Evolutionary conservation across 2,113 vertebrate species (phyloP).

Genomic region (Cettia cetti): DNA sequence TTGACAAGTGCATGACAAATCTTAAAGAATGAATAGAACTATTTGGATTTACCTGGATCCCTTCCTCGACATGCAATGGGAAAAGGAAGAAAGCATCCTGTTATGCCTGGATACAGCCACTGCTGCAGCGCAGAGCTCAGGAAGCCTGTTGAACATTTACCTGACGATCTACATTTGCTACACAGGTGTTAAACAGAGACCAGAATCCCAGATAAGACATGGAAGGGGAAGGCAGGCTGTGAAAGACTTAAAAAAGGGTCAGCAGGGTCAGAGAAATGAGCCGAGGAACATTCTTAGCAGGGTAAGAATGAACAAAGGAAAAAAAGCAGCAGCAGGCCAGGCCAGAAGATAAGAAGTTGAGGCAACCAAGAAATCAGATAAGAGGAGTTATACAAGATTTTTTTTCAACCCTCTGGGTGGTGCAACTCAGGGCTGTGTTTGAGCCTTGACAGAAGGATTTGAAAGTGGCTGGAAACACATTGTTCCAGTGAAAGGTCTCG

Average conservation of each 20-base stretch:
- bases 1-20: not conserved
- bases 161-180: not conserved
- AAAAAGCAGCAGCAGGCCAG: not conserved
- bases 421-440: not conserved
- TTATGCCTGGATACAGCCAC: not conserved
- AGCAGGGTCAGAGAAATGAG: constrained; percentile 27
- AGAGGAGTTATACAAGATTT: not conserved
- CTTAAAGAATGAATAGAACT: not conserved
- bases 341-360: constrained; percentile 34
- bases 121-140: not conserved
- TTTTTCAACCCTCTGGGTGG: constrained; percentile 33
- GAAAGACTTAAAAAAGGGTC: constrained; percentile 13
- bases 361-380: constrained; percentile 17
- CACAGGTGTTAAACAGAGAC: not conserved
- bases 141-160: not conserved
- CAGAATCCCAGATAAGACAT: not conserved
- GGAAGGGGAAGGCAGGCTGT: not conserved
- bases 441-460: not conserved
- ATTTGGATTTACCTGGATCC: not conserved
- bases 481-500: not conserved
- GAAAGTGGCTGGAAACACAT: not conserved
- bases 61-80: not conserved
- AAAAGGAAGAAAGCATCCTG: not conserved
- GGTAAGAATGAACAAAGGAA: not conserved
- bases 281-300: not conserved